A percentile compares a stretch with the other conserved stretches of the same genome.
These are phyloP conservation scores for Calliphora vicina DNA, from an alignment of 1,140 invertebrate genomes.

Conservation along the genomic window DNA sequence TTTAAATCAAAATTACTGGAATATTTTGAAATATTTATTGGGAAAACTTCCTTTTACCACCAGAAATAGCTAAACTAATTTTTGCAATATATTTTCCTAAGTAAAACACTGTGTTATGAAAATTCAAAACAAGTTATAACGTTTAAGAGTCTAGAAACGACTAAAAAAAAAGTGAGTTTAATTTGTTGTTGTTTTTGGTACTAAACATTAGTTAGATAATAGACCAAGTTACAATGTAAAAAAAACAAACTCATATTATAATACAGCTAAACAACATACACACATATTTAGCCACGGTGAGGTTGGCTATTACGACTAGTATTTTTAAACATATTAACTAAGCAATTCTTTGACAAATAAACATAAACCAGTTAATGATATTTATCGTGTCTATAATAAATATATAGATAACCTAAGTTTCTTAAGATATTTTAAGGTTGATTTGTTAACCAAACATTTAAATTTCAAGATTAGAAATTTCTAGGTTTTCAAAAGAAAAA, in stretches of 20 bases:
- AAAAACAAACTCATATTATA: background rate
- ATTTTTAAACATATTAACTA: background rate
- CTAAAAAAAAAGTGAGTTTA: background rate
- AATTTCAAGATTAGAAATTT: conserved; percentile 16
- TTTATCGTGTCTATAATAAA: background rate
- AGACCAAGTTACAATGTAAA: background rate
- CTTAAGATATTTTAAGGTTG: background rate
- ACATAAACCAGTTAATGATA: background rate
- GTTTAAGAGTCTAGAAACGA: background rate
- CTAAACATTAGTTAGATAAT: background rate
- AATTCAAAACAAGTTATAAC: background rate
- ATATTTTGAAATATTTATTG: too few relatives aligned
- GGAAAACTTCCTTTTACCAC: too few relatives aligned
- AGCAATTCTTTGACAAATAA: background rate
- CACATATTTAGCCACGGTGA: background rate
- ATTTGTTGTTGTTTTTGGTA: background rate
- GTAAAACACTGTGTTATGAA: background rate
- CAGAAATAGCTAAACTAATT: too few relatives aligned
- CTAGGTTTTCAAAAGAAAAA: background rate
- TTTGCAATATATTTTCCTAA: background rate
- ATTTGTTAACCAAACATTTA: background rate
- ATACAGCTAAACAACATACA: background rate
- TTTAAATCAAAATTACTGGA: too few relatives aligned
- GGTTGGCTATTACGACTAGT: too few relatives aligned
- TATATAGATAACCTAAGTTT: background rate